Conservation (phyloP, 2,888 invertebrate genomes). For the Minunthozetes semirufus region DNA sequence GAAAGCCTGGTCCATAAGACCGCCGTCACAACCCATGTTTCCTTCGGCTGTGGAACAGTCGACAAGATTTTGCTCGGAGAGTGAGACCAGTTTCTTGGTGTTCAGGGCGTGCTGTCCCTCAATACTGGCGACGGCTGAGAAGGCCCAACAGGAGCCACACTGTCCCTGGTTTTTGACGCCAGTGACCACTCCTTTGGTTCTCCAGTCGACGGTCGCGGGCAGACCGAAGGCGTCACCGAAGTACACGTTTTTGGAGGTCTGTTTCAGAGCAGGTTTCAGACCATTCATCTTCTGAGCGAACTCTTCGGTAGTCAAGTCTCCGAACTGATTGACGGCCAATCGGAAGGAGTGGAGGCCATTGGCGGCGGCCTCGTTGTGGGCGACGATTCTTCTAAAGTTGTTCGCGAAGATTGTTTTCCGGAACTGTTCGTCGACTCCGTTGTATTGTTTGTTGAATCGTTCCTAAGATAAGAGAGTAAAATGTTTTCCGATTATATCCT, state of each 20-base stretch:
- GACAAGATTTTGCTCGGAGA: constrained; percentile 86
- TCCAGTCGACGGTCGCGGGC: constrained; percentile 39
- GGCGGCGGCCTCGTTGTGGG: constrained; percentile 25
- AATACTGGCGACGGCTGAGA: constrained; percentile 70
- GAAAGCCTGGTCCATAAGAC: constrained; percentile 37
- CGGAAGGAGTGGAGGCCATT: constrained; percentile 21
- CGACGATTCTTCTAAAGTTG: constrained; percentile 22
- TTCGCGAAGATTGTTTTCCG: constrained; percentile 29
- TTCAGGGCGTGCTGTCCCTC: constrained; percentile 77
- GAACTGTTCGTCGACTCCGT: constrained; percentile 13
- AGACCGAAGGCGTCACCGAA: neutral
- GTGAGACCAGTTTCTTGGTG: constrained; percentile 64
- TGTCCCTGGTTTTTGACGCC: constrained; percentile 44
- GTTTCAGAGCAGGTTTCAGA: neutral
- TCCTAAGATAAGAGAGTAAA: neutral
- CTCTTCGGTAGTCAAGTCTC: constrained; percentile 35
- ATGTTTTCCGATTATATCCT: neutral
- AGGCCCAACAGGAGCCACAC: constrained; percentile 88
- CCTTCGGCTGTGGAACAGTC: constrained; percentile 70
- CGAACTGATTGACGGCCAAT: constrained; percentile 36
- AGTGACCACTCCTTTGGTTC: constrained; percentile 36
- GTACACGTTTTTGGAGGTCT: neutral
- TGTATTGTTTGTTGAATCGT: neutral
- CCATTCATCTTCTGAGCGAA: constrained; percentile 22
- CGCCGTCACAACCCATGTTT: constrained; percentile 84